These are phyloP conservation scores for Pristionchus entomophagus DNA, from an alignment of 2,888 invertebrate genomes.

Conservation along the genomic window DNA sequence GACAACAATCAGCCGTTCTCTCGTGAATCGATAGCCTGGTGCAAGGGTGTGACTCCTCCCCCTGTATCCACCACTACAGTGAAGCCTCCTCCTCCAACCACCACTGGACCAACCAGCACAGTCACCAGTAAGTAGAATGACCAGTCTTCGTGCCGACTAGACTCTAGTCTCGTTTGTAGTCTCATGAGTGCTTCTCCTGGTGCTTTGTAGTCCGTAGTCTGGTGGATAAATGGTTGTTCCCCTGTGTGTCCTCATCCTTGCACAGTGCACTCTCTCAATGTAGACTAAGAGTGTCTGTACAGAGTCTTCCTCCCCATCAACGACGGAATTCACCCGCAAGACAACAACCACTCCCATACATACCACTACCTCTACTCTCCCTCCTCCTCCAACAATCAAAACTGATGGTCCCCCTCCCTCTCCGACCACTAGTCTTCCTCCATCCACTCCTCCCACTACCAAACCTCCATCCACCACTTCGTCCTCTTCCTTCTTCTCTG, in stretches of 20 bases:
- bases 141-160: neutral
- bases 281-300: neutral
- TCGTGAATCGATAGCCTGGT: neutral
- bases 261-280: neutral
- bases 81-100: neutral
- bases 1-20: slow-evolving; percentile 22
- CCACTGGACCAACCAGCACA: neutral
- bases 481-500: neutral
- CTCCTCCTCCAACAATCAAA: neutral
- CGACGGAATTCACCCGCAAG: neutral
- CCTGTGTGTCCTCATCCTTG: neutral
- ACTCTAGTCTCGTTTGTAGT: too few species aligned
- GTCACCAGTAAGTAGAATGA: slow-evolving; percentile 9
- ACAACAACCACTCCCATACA: neutral
- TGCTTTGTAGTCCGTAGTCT: neutral
- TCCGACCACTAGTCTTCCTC: neutral
- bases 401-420: neutral
- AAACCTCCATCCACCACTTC: slow-evolving; percentile 3
- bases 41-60: neutral
- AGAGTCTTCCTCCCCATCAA: neutral
- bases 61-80: neutral
- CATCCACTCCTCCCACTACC: neutral
- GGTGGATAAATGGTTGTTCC: neutral
- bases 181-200: too few species aligned
- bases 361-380: neutral